A percentile compares a stretch with the other conserved stretches of the same genome.
Evolutionary conservation across 2,888 invertebrate genomes (phyloP).

Genomic region (Drosophila nr. fundita): DNA sequence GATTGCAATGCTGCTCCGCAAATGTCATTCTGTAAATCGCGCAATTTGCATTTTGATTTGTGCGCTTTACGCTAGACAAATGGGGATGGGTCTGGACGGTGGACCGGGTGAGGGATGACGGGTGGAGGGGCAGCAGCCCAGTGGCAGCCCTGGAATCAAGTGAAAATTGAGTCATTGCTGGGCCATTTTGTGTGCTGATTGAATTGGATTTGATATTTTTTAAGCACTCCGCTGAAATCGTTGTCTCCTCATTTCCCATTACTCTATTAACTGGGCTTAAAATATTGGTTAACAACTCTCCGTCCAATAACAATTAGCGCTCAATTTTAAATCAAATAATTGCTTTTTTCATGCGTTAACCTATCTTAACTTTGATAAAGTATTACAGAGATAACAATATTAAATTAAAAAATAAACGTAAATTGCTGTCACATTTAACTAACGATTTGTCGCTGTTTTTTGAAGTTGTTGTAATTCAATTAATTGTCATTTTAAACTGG

Average conservation of each 20-base stretch:
- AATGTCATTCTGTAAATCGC: slow-evolving; percentile 66
- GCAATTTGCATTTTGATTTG: slow-evolving; percentile 77
- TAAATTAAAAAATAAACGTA: neutral
- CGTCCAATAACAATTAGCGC: neutral
- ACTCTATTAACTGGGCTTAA: slow-evolving; percentile 1
- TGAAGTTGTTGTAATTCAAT: slow-evolving; percentile 65
- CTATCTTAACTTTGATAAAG: slow-evolving; percentile 22
- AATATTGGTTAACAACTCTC: neutral
- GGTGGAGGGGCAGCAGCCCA: too few species aligned
- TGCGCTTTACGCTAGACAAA: slow-evolving; percentile 63
- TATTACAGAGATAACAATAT: neutral
- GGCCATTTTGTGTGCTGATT: slow-evolving; percentile 62
- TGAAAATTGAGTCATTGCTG: slow-evolving; percentile 49
- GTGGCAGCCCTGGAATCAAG: slow-evolving; percentile 13
- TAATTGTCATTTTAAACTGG: slow-evolving; percentile 77
- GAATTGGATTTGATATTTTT: slow-evolving; percentile 53
- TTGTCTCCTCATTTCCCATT: neutral
- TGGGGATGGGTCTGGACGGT: slow-evolving; percentile 2
- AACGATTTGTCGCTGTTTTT: slow-evolving; percentile 34
- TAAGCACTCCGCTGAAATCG: slow-evolving; percentile 2
- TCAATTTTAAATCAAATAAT: slow-evolving; percentile 1
- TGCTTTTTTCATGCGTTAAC: neutral
- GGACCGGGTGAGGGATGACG: too few species aligned
- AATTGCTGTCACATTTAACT: slow-evolving; percentile 44
- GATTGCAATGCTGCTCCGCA: slow-evolving; percentile 33